phyloP scores from a whole-genome alignment of 2,797 vertebrate genomes.

The Pelodytes ibericus region DNA sequence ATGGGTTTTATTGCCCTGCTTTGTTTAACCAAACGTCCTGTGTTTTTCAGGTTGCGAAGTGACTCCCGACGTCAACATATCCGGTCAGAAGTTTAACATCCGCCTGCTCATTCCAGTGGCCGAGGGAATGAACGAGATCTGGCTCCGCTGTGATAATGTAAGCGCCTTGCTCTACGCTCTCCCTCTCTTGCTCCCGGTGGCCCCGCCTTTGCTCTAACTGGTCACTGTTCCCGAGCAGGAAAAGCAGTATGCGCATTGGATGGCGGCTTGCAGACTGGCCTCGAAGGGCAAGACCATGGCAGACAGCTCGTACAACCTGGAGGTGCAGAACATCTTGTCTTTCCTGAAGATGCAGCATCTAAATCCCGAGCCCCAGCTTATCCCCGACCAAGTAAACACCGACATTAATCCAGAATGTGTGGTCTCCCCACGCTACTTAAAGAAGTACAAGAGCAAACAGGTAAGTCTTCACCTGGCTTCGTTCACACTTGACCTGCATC shows the following conservation, averaged over 20 bases:
- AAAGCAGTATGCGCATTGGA: conserved; percentile 98
- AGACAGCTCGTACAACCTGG: conserved; percentile 94
- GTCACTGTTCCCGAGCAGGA: conserved; percentile 73
- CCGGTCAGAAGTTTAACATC: conserved; percentile 98
- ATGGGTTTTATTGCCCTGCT: too few relatives aligned
- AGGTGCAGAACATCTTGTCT: conserved; percentile 98
- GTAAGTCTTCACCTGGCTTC: conserved; percentile 65
- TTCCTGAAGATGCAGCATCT: conserved; percentile 99
- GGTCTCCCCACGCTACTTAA: conserved; percentile 95
- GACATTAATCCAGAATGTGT: conserved; percentile 96
- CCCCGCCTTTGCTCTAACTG: not conserved
- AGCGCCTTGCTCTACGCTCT: conserved; percentile 58
- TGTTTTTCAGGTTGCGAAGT: conserved; percentile 90
- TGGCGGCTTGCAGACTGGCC: conserved; percentile 96
- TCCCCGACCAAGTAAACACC: conserved; percentile 88
- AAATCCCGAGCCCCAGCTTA: conserved; percentile 94
- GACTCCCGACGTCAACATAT: conserved; percentile 98
- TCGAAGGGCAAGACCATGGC: conserved; percentile 99
- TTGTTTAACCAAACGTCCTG: too few relatives aligned
- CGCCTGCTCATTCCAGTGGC: conserved; percentile 96
- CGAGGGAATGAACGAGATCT: conserved; percentile 99
- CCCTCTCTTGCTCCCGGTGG: not conserved
- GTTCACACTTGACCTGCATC: not conserved
- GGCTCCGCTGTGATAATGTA: conserved; percentile 95
- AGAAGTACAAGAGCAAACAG: conserved; percentile 99